Percentiles rank a stretch among this genome's conserved stretches.
phyloP scores from a whole-genome alignment of 2,888 invertebrate genomes.

The Dryobotodes eremita region DNA sequence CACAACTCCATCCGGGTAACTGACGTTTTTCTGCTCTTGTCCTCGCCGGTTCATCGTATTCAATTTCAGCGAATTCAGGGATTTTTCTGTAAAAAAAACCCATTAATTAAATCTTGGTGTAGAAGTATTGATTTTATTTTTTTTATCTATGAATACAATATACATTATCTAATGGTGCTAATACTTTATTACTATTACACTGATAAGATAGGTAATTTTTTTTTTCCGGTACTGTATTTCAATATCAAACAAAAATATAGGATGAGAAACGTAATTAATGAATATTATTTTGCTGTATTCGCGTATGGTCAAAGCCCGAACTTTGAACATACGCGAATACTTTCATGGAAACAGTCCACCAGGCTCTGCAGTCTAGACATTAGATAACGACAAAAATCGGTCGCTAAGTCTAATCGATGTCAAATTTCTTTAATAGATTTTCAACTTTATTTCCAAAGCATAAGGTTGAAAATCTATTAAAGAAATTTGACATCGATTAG shows the following conservation, averaged over 20 bases:
- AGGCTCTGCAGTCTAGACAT: too few species aligned
- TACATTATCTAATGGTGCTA: slow-evolving; percentile 15
- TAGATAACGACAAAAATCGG: too few species aligned
- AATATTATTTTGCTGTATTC: neutral
- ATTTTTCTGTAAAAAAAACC: slow-evolving; percentile 68
- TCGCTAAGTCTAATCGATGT: too few species aligned
- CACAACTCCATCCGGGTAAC: slow-evolving; percentile 86
- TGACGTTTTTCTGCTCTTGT: slow-evolving; percentile 83
- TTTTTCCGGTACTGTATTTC: neutral
- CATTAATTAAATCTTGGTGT: too few species aligned
- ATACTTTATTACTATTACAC: slow-evolving; percentile 1
- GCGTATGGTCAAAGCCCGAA: too few species aligned
- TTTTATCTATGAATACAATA: neutral
- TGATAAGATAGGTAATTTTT: slow-evolving; percentile 8
- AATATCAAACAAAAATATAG: neutral
- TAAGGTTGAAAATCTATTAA: too few species aligned
- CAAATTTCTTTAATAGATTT: too few species aligned
- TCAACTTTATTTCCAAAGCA: too few species aligned
- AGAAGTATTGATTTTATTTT: neutral
- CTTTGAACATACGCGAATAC: too few species aligned
- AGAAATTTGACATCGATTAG: too few species aligned
- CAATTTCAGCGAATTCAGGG: slow-evolving; percentile 69
- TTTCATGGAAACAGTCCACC: too few species aligned
- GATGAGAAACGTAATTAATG: neutral
- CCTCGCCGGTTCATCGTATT: slow-evolving; percentile 81